Conservation (phyloP, 2,113 vertebrate genomes). For the Echinops telfairi region DNA sequence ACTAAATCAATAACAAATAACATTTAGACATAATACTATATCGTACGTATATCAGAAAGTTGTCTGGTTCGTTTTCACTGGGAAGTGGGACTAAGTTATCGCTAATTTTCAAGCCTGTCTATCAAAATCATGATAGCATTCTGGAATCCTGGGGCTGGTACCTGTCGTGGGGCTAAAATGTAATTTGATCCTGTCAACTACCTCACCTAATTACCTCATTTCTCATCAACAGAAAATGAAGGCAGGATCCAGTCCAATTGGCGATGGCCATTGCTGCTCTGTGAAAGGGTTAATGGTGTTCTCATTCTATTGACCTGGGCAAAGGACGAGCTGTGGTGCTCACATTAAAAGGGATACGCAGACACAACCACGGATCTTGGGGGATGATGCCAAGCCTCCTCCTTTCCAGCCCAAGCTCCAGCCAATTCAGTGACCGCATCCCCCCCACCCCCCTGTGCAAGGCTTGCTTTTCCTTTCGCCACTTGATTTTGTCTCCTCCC, state of each 20-base stretch:
- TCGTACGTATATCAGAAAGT: neutral
- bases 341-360: no score
- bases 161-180: neutral
- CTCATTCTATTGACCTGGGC: neutral
- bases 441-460: no score
- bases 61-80: neutral
- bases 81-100: neutral
- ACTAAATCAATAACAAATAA: constrained; percentile 7
- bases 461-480: no score
- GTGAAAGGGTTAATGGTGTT: neutral
- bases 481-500: no score
- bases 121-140: neutral
- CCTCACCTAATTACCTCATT: neutral
- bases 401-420: no score
- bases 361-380: no score
- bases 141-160: neutral
- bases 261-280: neutral
- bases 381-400: no score
- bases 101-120: neutral
- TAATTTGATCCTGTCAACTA: neutral
- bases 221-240: neutral
- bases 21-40: neutral
- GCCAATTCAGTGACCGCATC: no score
- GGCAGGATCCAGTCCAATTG: neutral
- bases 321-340: no score